A percentile compares a stretch with the other conserved stretches of the same genome.
Evolutionary conservation across 2,888 invertebrate species (phyloP).

Genomic region (Metalampra italica): DNA sequence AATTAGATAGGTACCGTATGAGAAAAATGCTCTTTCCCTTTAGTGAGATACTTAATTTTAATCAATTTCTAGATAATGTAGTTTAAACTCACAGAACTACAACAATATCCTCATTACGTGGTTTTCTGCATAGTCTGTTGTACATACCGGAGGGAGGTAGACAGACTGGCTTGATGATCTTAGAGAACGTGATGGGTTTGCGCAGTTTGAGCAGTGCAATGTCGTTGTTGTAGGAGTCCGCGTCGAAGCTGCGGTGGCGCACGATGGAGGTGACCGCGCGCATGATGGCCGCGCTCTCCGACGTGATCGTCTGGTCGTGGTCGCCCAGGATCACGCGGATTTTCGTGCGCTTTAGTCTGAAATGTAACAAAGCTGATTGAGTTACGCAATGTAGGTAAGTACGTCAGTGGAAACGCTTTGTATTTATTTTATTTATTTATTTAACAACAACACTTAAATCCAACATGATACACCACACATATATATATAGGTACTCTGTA

Average conservation of each 20-base stretch:
- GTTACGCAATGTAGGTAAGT: background rate
- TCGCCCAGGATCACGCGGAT: constrained; percentile 91
- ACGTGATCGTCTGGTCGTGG: constrained; percentile 88
- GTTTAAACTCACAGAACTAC: no score
- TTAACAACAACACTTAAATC: no score
- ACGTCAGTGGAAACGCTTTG: background rate
- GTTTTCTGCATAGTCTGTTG: background rate
- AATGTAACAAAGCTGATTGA: background rate
- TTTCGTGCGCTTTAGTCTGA: constrained; percentile 87
- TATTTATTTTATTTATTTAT: no score
- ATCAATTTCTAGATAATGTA: no score
- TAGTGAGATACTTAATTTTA: no score
- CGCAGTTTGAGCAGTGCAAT: constrained; percentile 87
- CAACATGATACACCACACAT: no score
- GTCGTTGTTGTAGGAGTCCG: constrained; percentile 92
- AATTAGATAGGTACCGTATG: no score
- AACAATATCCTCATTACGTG: no score
- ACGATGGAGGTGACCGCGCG: constrained; percentile 88
- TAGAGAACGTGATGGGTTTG: constrained; percentile 87
- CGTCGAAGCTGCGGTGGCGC: constrained; percentile 89
- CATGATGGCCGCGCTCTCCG: constrained; percentile 89
- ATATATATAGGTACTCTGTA: no score
- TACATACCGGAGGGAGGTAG: constrained; percentile 83
- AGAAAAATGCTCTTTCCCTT: no score
- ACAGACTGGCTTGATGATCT: constrained; percentile 87